Percentiles rank a stretch among this genome's conserved stretches.
phyloP scores from a whole-genome alignment of 1,140 invertebrate species.

The Ceratina calcarata region DNA sequence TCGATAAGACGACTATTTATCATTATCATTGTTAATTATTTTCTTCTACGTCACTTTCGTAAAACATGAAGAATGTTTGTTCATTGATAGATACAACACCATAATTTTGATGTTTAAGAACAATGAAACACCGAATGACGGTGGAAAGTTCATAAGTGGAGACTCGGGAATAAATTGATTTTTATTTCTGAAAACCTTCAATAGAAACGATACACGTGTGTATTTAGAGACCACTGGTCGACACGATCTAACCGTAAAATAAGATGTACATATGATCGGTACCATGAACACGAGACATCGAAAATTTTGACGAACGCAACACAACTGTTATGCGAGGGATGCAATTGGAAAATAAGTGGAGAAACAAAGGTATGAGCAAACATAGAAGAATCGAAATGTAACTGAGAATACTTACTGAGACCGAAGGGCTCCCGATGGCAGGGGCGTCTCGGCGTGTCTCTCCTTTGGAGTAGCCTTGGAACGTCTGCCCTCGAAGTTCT shows the following conservation, averaged over 20 bases:
- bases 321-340: background rate
- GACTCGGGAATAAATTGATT: no score
- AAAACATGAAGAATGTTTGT: background rate
- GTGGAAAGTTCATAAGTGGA: no score
- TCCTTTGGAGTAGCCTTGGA: slow-evolving; percentile 80
- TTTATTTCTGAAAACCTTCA: no score
- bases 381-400: background rate
- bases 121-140: no score
- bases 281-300: no score
- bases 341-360: background rate
- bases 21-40: background rate
- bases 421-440: slow-evolving; percentile 78
- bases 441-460: slow-evolving; percentile 80
- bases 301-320: background rate
- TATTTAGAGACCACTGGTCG: no score
- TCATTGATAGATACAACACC: no score
- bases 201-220: no score
- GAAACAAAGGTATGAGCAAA: background rate
- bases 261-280: no score
- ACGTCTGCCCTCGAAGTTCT: slow-evolving; percentile 82
- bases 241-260: no score
- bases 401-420: slow-evolving; percentile 74
- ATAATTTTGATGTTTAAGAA: no score
- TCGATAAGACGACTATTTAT: background rate
- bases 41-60: background rate